Evolutionary conservation across 2,113 vertebrate species (phyloP).

Genomic region (Pomatorhinus ruficollis): DNA sequence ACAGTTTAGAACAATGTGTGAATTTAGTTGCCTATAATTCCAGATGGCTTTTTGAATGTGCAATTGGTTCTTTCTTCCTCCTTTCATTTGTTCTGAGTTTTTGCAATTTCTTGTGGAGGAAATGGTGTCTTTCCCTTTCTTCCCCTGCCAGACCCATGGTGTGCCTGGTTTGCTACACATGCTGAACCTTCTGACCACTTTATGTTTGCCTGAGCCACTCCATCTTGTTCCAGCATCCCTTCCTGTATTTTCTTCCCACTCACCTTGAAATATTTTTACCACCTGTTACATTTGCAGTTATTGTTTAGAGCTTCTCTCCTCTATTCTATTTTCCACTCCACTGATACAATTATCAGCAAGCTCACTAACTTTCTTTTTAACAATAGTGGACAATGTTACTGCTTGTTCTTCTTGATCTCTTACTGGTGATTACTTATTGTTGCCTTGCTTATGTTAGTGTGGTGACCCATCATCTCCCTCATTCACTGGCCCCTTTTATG

Average conservation of each 20-base stretch:
- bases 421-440: background rate
- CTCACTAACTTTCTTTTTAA: background rate
- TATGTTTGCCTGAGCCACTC: background rate
- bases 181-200: background rate
- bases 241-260: background rate
- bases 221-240: background rate
- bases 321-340: background rate
- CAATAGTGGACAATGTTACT: background rate
- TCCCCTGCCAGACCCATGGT: rapidly evolving
- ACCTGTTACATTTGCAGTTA: background rate
- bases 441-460: background rate
- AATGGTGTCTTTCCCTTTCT: background rate
- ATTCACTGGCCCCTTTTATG: background rate
- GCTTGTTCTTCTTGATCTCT: background rate
- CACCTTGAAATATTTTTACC: background rate
- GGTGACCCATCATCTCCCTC: background rate
- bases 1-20: background rate
- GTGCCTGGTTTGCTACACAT: rapidly evolving
- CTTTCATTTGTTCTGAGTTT: background rate
- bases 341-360: background rate
- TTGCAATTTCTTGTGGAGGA: background rate
- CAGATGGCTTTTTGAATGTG: background rate
- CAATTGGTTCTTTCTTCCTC: background rate
- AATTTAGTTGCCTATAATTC: background rate
- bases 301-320: background rate